These are phyloP conservation scores for Poliocrania exsul DNA, from an alignment of 2,797 vertebrate species.

Conservation along the genomic window DNA sequence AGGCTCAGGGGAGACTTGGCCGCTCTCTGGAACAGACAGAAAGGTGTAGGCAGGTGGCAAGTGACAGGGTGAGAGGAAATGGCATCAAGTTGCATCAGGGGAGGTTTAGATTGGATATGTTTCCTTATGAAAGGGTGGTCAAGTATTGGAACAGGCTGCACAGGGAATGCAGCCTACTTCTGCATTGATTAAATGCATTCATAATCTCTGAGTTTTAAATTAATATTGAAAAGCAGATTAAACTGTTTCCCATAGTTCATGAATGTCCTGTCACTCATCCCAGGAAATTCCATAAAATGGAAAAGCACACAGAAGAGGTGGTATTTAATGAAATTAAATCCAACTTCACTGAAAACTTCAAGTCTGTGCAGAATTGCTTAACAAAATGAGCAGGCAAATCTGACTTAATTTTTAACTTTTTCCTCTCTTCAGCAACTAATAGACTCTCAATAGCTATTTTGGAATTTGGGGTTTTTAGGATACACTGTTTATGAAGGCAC, in stretches of 20 bases:
- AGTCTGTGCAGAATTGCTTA: neutral
- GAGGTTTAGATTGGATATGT: neutral
- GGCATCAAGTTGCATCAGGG: neutral
- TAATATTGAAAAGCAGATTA: neutral
- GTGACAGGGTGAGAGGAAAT: neutral
- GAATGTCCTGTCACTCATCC: neutral
- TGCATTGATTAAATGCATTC: neutral
- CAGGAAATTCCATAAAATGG: neutral
- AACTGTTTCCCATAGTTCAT: neutral
- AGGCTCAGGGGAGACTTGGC: neutral
- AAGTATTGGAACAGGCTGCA: neutral
- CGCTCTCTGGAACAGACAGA: neutral
- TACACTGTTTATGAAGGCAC: neutral
- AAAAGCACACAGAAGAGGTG: neutral
- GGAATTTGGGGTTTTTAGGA: neutral
- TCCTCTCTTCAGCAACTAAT: neutral
- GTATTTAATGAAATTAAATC: neutral
- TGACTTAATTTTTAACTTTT: neutral
- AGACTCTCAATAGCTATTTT: neutral
- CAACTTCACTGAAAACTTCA: neutral
- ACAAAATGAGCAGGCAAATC: neutral
- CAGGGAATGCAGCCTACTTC: neutral
- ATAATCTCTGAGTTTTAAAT: neutral
- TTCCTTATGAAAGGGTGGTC: neutral
- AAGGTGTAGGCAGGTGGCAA: neutral